Evolutionary conservation across 2,888 invertebrate genomes (phyloP), one percentile per base, ranked within the genome.

Genomic region (Caenorhabditis afra): DNA sequence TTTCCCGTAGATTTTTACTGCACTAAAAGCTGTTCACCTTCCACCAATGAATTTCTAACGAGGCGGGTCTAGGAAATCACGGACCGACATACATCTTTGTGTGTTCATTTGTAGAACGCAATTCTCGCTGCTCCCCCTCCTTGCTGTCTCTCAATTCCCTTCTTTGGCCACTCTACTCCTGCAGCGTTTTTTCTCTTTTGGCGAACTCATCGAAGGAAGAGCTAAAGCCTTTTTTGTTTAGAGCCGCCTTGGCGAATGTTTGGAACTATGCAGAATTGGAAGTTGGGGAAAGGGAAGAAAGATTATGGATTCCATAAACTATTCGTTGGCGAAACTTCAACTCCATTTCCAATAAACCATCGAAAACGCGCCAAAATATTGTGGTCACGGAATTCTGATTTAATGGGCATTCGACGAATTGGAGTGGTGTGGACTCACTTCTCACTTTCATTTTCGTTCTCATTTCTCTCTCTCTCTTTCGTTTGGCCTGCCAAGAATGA

Each of bases 141-240:
- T 10, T 39, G 14, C 41, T n/a, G 12, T 22, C 7, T n/a, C 3
- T 49, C n/a, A n/a, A 37, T 47, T 37, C 35, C 22, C n/a, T 22
- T 58, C 23, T 50, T 23, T n/a, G n/a, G n/a, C n/a, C n/a, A n/a
- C 29, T 7, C 14, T 50, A 50, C 22, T 52, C 22, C 49, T 52
- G 52, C 52, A 52, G 52, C 11, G 23, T 7, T 52, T 52, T 52
- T 50, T 50, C 16, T 23, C 49, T 23, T 29, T 3, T 52, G 52
- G 29, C 52, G 29, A 52, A 52, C 52, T 52, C 52, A 52, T 52
- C 52, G 52, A 29, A 1, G 18, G 14, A 10, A 16, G 3, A 18
- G 39, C 62, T 39, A 62, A 64, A 52, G 52, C 59, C 49, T 62
- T 71, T 71, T 64, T 73, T 73, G 73, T 73, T 73, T 62, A 71